These are phyloP conservation scores for Clytia hemisphaerica DNA, from an alignment of 30 jellyfish, hydroid and myxozoan genomes.

Conservation along the genomic window DNA sequence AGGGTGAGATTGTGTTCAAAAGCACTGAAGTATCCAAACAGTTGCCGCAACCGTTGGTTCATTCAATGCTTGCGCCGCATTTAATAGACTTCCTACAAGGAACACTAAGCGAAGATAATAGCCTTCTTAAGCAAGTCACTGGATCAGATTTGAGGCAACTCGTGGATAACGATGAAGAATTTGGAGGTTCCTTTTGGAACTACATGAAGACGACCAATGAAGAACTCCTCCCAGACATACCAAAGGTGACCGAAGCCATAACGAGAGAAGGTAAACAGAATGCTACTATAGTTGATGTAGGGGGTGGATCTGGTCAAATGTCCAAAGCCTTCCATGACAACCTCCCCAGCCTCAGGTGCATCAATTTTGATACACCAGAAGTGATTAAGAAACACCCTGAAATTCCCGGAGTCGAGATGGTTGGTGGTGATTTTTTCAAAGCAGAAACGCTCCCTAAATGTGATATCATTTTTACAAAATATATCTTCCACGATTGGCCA, in stretches of 20 bases:
- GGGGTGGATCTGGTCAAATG: slow-evolving; percentile 16
- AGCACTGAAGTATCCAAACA: background rate
- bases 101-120: background rate
- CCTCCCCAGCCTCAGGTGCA: background rate
- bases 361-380: background rate
- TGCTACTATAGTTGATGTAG: slow-evolving; percentile 5
- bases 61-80: background rate
- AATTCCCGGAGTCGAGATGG: slow-evolving; percentile 8
- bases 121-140: background rate
- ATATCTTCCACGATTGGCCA: background rate
- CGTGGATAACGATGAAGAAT: too few relatives aligned
- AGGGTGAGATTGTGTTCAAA: background rate
- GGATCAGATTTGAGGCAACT: too few relatives aligned
- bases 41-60: background rate
- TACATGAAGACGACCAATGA: background rate
- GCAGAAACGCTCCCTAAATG: slow-evolving; percentile 6
- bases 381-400: background rate
- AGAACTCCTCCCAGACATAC: background rate
- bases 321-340: background rate
- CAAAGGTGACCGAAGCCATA: slow-evolving; percentile 1
- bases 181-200: background rate
- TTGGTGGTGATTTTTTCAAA: slow-evolving; percentile 11
- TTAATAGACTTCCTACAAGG: slow-evolving; percentile 1
- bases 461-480: slow-evolving; percentile 4
- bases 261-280: background rate